Evolutionary conservation across 2,888 invertebrate species (phyloP), one percentile per base, ranked within the genome.

Genomic region (Argyra leucocephala): DNA sequence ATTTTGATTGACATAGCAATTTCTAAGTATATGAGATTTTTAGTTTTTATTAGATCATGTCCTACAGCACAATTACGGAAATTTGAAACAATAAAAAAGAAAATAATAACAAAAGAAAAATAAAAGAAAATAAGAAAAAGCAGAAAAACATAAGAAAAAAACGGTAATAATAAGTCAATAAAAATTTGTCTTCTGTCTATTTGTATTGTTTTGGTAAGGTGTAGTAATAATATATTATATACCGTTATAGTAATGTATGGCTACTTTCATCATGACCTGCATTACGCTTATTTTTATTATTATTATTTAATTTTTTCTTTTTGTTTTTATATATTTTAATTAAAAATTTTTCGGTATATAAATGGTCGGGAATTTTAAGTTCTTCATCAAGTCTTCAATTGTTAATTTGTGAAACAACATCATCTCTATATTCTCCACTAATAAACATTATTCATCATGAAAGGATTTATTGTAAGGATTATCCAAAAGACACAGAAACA

Each of bases 401-500:
- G 48, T 48, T 48, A 18, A 48, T 18, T 48, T 48, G 18, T 18
- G 48, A 48, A 48, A 48, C 48, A 48, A 48, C 48, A 48, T 48
- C 48, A 18, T 18, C 9, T 12, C 57, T 6, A 60, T n/a, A n/a
- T n/a, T n/a, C n/a, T n/a, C n/a, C n/a, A n/a, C n/a, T n/a, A n/a
- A n/a, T n/a, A 24, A 61, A 31, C 61, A 61, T 7, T 18, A n/a
- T n/a, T n/a, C n/a, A 61, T 23, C 26, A 61, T 61, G 61, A 61
- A 10, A 61, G 61, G 61, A 61, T 61, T 61, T 61, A 61, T 31
- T 61, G 61, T 61, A 61, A 22, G 58, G n/a, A 57, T 57, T 18
- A 57, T n/a, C 1, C 12, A 24, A 10, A 31, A 26, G 7, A 6
- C 7, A 6, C 4, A 26, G 7, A 57, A 57, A 57, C 1, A 57